phyloP scores from a whole-genome alignment of 2,113 vertebrate genomes.

The Oxyruncus cristatus region DNA sequence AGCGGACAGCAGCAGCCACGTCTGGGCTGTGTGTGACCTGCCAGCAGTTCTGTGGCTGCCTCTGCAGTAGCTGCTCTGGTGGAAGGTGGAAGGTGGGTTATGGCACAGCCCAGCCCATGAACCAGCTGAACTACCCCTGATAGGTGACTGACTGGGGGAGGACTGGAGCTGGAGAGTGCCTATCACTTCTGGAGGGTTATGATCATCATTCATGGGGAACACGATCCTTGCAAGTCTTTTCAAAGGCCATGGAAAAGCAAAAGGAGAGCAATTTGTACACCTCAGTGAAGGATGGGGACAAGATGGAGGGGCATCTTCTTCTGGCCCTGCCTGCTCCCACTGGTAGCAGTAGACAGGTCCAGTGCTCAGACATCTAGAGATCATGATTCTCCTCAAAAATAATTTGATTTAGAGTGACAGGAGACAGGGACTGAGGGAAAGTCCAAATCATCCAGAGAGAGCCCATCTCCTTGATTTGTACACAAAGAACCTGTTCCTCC shows the following conservation, averaged over 20 bases:
- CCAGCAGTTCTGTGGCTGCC: neutral
- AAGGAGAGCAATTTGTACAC: neutral
- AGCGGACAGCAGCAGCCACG: neutral
- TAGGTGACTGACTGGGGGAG: rapidly evolving
- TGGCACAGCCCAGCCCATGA: neutral
- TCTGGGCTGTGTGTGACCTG: neutral
- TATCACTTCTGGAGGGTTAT: neutral
- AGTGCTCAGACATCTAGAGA: neutral
- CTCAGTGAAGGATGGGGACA: neutral
- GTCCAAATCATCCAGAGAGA: neutral
- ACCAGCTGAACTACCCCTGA: neutral
- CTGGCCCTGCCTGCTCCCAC: neutral
- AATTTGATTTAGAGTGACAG: neutral
- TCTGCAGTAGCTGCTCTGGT: neutral
- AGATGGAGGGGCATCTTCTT: neutral
- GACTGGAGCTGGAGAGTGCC: neutral
- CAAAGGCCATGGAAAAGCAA: neutral
- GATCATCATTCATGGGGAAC: neutral
- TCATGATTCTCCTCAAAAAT: neutral
- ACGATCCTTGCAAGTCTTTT: neutral
- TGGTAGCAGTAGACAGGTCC: neutral
- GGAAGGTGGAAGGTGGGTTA: neutral
- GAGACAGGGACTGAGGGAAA: neutral
- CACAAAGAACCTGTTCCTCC: rapidly evolving
- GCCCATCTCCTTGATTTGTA: neutral